phyloP scores from a whole-genome alignment of 2,888 invertebrate species.

The Spodoptera exigua region DNA sequence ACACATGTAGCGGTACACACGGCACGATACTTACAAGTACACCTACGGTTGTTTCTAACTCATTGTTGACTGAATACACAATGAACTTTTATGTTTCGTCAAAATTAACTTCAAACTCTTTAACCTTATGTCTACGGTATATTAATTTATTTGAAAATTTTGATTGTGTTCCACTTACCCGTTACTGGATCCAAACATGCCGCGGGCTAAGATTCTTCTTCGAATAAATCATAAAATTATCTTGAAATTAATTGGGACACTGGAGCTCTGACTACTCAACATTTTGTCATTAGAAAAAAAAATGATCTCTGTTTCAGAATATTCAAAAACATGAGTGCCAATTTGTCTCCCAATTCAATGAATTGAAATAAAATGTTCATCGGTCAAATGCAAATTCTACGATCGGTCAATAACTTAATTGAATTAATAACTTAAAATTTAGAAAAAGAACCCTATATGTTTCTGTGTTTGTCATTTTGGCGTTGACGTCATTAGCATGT shows the following conservation, averaged over 20 bases:
- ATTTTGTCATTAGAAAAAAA: no score
- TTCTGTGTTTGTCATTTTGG: no score
- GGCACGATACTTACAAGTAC: not conserved
- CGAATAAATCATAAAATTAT: slow-evolving; percentile 7
- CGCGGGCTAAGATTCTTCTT: slow-evolving; percentile 6
- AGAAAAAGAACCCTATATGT: no score
- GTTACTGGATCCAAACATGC: not conserved
- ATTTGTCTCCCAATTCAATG: no score
- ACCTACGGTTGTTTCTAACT: not conserved
- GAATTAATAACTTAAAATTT: no score
- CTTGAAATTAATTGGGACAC: slow-evolving; percentile 9
- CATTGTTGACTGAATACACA: not conserved
- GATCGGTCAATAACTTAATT: no score
- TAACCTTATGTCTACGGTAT: not conserved
- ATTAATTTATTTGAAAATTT: no score
- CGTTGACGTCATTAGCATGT: no score
- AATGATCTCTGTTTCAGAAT: slow-evolving; percentile 26
- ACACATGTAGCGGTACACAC: slow-evolving; percentile 13
- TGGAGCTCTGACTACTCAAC: slow-evolving; percentile 1
- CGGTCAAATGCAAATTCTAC: no score
- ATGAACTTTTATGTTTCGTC: not conserved
- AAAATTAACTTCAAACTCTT: not conserved
- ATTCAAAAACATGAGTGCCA: slow-evolving; percentile 21
- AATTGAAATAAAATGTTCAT: no score
- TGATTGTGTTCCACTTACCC: no score